Percentiles rank a stretch among this genome's conserved stretches.
phyloP scores from a whole-genome alignment of 2,888 invertebrate species.

The Tenthredo livida region DNA sequence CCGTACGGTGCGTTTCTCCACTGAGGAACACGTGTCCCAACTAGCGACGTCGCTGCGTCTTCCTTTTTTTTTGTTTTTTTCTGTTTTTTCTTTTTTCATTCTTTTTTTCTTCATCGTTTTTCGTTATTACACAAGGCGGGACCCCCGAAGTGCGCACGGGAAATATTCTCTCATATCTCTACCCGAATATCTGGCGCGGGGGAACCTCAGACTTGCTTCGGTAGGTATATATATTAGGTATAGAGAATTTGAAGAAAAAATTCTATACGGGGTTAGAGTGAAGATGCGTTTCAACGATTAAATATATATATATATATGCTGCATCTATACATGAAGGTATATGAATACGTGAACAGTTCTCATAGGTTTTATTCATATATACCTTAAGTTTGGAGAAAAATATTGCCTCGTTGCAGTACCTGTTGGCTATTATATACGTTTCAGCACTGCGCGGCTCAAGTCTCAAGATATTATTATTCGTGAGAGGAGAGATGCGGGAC shows the following conservation, averaged over 20 bases:
- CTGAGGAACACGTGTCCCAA: slow-evolving; percentile 25
- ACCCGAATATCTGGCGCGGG: not conserved
- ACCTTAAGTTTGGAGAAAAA: not conserved
- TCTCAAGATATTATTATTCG: not conserved
- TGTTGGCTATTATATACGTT: not conserved
- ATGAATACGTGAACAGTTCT: not conserved
- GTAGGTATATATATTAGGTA: not conserved
- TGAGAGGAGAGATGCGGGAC: not conserved
- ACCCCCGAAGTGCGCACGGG: slow-evolving; percentile 14
- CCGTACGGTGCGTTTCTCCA: slow-evolving; percentile 17
- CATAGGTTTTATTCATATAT: not conserved
- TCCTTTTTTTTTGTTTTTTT: not conserved
- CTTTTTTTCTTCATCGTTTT: slow-evolving; percentile 10
- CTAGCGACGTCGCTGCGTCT: not conserved
- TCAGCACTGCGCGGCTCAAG: not conserved
- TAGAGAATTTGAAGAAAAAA: slow-evolving; percentile 1
- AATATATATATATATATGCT: no score
- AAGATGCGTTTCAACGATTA: slow-evolving; percentile 6
- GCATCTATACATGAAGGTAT: not conserved
- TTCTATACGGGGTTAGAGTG: not conserved
- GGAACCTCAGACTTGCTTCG: not conserved
- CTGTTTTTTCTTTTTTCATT: not conserved
- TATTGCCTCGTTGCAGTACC: not conserved
- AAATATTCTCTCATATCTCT: slow-evolving; percentile 5
- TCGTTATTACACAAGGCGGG: slow-evolving; percentile 9